Evolutionary conservation across 1,140 invertebrate species (phyloP).

Genomic region (Brachionus sp.): DNA sequence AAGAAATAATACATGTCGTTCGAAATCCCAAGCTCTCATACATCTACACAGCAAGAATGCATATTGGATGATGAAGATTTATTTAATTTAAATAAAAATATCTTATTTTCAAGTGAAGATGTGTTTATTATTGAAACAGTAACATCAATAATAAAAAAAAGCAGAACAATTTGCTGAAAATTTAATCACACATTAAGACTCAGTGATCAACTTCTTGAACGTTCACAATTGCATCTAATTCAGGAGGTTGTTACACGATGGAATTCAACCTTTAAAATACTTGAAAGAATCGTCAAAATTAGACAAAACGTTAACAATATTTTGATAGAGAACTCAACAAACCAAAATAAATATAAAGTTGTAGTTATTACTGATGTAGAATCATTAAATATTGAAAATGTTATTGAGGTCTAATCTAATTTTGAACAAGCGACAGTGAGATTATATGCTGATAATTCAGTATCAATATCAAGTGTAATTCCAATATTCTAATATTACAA

Average conservation of each 20-base stretch:
- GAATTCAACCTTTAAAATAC: background rate
- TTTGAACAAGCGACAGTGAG: background rate
- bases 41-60: no score
- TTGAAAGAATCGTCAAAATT: background rate
- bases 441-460: background rate
- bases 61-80: no score
- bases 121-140: no score
- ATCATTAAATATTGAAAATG: background rate
- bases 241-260: background rate
- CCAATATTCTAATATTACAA: no score
- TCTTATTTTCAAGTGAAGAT: no score
- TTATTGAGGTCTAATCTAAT: background rate
- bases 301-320: background rate
- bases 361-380: no score
- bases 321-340: background rate
- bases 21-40: no score
- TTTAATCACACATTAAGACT: no score
- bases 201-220: no score
- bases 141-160: background rate
- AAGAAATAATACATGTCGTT: no score
- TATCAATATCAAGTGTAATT: background rate
- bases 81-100: no score
- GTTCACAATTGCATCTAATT: background rate
- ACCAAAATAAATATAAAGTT: background rate
- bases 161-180: background rate